These are phyloP conservation scores for Neria commutata DNA, from an alignment of 2,888 invertebrate species.

Conservation along the genomic window DNA sequence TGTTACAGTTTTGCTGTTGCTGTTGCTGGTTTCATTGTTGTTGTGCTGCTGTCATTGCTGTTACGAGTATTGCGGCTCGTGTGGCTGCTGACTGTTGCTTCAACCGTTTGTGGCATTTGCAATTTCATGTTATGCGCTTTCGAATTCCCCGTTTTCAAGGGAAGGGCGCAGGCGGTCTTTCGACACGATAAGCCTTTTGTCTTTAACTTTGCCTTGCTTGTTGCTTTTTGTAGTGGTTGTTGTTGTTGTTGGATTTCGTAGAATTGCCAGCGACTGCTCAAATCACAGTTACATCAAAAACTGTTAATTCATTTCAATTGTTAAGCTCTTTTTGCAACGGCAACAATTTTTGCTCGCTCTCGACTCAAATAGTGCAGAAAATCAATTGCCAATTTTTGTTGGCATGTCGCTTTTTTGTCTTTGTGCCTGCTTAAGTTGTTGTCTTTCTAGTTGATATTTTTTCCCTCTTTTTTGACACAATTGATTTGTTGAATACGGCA, in stretches of 20 bases:
- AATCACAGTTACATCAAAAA: slow-evolving; percentile 52
- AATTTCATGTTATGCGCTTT: slow-evolving; percentile 20
- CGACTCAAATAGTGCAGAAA: slow-evolving; percentile 51
- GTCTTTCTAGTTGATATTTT: not conserved
- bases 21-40: not conserved
- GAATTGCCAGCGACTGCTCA: slow-evolving; percentile 11
- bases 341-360: not conserved
- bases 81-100: not conserved
- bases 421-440: not conserved
- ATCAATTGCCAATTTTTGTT: slow-evolving; percentile 56
- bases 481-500: slow-evolving; percentile 18
- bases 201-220: not conserved
- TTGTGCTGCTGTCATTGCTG: not conserved
- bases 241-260: slow-evolving; percentile 11
- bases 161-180: slow-evolving; percentile 39
- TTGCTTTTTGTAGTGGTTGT: not conserved
- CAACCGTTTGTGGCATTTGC: slow-evolving; percentile 6
- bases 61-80: slow-evolving; percentile 1
- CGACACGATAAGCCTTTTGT: slow-evolving; percentile 9
- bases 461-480: slow-evolving; percentile 6
- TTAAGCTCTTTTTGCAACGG: not conserved
- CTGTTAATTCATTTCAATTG: slow-evolving; percentile 52
- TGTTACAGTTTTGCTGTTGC: not conserved
- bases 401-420: too few relatives aligned
- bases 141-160: slow-evolving; percentile 51